These are phyloP conservation scores for Malthinus seriepunctatus DNA, from an alignment of 2,888 invertebrate genomes.

Conservation along the genomic window DNA sequence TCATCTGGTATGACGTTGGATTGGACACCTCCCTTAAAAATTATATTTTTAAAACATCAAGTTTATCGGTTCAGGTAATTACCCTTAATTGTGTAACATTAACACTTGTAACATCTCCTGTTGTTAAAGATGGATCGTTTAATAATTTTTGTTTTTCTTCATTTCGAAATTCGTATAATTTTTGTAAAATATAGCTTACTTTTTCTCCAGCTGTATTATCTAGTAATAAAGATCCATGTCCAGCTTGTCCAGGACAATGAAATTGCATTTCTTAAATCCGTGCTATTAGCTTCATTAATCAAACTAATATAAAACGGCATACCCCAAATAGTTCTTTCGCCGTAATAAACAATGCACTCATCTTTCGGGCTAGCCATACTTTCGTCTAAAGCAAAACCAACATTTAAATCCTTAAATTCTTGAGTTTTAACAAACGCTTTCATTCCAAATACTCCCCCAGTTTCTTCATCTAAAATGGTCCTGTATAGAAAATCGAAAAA, in stretches of 20 bases:
- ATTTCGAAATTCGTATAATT: constrained; percentile 71
- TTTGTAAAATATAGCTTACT: constrained; percentile 70
- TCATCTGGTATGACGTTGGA: constrained; percentile 71
- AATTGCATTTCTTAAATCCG: constrained; percentile 69
- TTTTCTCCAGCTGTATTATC: constrained; percentile 86
- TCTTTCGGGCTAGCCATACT: constrained; percentile 75
- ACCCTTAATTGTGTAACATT: constrained; percentile 80
- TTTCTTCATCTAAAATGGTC: constrained; percentile 79
- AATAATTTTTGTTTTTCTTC: constrained; percentile 69
- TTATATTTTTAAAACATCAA: neutral
- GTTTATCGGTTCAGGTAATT: constrained; percentile 33
- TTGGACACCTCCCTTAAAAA: constrained; percentile 69
- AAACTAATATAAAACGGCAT: constrained; percentile 55
- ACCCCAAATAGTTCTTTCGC: constrained; percentile 85
- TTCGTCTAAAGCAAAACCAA: constrained; percentile 87
- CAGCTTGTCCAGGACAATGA: constrained; percentile 79
- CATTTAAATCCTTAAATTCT: constrained; percentile 76
- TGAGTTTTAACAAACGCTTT: constrained; percentile 70
- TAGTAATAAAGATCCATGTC: constrained; percentile 83
- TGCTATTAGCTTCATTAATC: constrained; percentile 8
- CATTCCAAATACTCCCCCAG: constrained; percentile 85
- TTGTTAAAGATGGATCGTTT: constrained; percentile 64
- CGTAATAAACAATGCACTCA: constrained; percentile 70
- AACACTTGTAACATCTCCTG: constrained; percentile 86
- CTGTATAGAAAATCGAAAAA: no score